These are phyloP conservation scores for Pachyramphus minor DNA, from an alignment of 2,113 vertebrate species.

Conservation along the genomic window DNA sequence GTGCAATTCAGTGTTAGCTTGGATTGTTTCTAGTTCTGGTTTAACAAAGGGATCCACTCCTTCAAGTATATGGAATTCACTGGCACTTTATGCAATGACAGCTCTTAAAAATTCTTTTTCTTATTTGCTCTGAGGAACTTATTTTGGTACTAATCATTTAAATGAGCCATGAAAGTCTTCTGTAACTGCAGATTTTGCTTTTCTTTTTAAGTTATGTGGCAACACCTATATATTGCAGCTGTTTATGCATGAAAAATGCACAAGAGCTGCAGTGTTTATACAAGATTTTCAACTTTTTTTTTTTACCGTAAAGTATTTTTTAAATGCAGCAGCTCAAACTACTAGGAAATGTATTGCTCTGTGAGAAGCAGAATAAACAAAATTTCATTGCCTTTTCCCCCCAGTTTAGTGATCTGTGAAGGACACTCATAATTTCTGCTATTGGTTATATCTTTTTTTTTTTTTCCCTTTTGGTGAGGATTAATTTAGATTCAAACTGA, in stretches of 20 bases:
- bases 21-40: not conserved
- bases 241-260: not conserved
- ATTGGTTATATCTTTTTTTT: accelerated
- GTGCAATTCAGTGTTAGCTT: accelerated
- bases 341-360: not conserved
- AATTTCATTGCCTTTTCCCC: accelerated
- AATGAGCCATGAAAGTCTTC: not conserved
- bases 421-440: accelerated
- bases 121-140: not conserved
- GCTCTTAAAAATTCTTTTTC: not conserved
- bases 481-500: not conserved
- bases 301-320: not conserved
- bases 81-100: not conserved
- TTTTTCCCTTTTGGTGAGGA: not conserved
- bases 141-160: not conserved
- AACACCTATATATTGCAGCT: not conserved
- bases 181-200: not conserved
- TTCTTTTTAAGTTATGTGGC: not conserved
- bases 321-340: not conserved
- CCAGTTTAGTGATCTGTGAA: not conserved
- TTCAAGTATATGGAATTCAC: not conserved
- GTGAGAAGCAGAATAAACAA: not conserved
- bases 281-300: not conserved
- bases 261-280: not conserved
- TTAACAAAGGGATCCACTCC: not conserved